A percentile compares a stretch with the other conserved stretches of the same genome.
phyloP scores from a whole-genome alignment of 2,797 vertebrate species.

The Onychomys leucogaster region DNA sequence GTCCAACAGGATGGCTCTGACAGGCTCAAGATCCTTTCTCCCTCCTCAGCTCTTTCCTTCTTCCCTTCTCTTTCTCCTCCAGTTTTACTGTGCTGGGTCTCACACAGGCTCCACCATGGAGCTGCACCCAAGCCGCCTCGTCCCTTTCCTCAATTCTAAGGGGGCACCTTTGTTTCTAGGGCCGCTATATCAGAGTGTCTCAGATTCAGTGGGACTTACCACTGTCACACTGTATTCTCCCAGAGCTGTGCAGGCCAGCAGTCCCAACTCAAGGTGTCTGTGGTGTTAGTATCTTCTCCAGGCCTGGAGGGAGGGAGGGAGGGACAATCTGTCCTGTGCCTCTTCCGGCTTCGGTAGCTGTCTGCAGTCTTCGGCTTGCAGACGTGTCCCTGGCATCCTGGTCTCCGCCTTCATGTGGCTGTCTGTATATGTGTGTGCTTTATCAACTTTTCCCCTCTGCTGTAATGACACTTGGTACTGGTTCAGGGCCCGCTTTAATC shows the following conservation, averaged over 20 bases:
- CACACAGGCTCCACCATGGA: not conserved
- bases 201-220: not conserved
- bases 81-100: not conserved
- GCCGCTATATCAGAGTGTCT: not conserved
- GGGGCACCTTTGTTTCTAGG: not conserved
- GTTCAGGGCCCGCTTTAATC: not conserved
- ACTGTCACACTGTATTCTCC: rapidly evolving
- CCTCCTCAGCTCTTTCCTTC: not conserved
- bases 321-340: not conserved
- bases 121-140: not conserved
- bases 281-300: not conserved
- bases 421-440: rapidly evolving
- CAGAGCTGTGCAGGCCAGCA: rapidly evolving
- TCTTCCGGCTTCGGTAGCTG: rapidly evolving
- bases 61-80: not conserved
- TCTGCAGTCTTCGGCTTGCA: rapidly evolving
- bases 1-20: rapidly evolving
- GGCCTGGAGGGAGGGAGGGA: not conserved
- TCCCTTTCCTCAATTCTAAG: not conserved
- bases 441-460: not conserved
- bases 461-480: rapidly evolving
- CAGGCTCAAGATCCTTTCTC: too few relatives aligned
- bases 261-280: not conserved
- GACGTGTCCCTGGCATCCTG: rapidly evolving
- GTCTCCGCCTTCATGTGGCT: rapidly evolving